Evolutionary conservation across 2,797 vertebrate species (phyloP).

Genomic region (Nannoperca australis): DNA sequence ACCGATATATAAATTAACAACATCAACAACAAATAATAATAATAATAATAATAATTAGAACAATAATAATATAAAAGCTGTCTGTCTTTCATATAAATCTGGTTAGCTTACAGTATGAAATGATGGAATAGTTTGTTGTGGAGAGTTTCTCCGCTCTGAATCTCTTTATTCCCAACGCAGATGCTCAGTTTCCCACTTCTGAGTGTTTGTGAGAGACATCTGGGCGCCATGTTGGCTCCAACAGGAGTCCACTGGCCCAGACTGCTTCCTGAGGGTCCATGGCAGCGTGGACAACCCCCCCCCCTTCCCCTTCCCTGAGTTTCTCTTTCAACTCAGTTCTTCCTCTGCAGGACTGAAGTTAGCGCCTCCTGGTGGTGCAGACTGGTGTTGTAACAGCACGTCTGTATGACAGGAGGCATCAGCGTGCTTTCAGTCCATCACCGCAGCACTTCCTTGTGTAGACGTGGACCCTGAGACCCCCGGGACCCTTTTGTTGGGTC

Average conservation of each 20-base stretch:
- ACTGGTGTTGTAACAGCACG: constrained; percentile 12
- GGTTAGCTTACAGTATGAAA: constrained; percentile 82
- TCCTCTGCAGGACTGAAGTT: constrained; percentile 12
- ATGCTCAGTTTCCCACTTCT: constrained; percentile 39
- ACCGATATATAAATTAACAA: constrained; percentile 85
- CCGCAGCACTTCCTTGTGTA: constrained; percentile 9
- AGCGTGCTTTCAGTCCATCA: constrained; percentile 12
- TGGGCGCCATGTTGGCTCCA: constrained; percentile 57
- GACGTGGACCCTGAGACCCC: constrained; percentile 62
- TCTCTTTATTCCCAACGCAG: constrained; percentile 30
- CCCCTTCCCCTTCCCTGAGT: no score
- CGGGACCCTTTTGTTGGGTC: no score
- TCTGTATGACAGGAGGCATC: background rate
- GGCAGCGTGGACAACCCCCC: constrained; percentile 5
- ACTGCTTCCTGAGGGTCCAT: constrained; percentile 49
- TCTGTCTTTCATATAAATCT: constrained; percentile 82
- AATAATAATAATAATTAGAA: constrained; percentile 74
- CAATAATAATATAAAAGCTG: constrained; percentile 80
- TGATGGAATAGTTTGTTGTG: constrained; percentile 49
- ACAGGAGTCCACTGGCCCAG: constrained; percentile 54
- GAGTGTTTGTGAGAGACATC: constrained; percentile 40
- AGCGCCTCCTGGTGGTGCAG: constrained; percentile 24
- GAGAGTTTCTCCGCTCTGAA: constrained; percentile 36
- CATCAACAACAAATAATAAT: constrained; percentile 78
- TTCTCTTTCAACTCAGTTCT: constrained; percentile 32